phyloP scores from a whole-genome alignment of 2,888 invertebrate genomes.

The Amblyjoppa fuscipennis region DNA sequence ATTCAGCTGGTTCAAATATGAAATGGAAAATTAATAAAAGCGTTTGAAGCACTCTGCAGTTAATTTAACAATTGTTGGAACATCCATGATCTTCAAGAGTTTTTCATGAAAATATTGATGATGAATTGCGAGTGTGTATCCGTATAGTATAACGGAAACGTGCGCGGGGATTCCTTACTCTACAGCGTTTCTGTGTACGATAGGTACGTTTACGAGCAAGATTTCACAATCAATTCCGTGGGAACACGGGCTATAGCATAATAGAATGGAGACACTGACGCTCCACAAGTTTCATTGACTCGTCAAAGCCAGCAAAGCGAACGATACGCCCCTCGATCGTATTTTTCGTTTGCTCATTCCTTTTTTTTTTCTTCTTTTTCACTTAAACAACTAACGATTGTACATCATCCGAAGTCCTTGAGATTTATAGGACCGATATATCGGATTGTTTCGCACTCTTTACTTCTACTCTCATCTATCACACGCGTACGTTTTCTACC shows the following conservation, averaged over 20 bases:
- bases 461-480: slow-evolving; percentile 11
- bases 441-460: slow-evolving; percentile 32
- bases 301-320: background rate
- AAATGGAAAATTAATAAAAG: background rate
- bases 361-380: slow-evolving; percentile 15
- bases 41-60: background rate
- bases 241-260: background rate
- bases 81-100: background rate
- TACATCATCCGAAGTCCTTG: slow-evolving; percentile 61
- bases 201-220: slow-evolving; percentile 13
- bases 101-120: background rate
- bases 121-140: background rate
- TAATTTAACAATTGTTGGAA: slow-evolving; percentile 2
- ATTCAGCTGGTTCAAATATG: background rate
- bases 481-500: slow-evolving; percentile 19
- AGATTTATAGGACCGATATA: slow-evolving; percentile 36
- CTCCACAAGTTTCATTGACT: slow-evolving; percentile 2
- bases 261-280: background rate
- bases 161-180: background rate
- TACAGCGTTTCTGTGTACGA: background rate
- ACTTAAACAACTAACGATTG: slow-evolving; percentile 68
- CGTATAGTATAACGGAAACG: slow-evolving; percentile 11
- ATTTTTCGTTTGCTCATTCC: slow-evolving; percentile 17
- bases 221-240: slow-evolving; percentile 27
- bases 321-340: background rate